Evolutionary conservation across 2,888 invertebrate genomes (phyloP).

Genomic region (Heteromyza rotundicornis): DNA sequence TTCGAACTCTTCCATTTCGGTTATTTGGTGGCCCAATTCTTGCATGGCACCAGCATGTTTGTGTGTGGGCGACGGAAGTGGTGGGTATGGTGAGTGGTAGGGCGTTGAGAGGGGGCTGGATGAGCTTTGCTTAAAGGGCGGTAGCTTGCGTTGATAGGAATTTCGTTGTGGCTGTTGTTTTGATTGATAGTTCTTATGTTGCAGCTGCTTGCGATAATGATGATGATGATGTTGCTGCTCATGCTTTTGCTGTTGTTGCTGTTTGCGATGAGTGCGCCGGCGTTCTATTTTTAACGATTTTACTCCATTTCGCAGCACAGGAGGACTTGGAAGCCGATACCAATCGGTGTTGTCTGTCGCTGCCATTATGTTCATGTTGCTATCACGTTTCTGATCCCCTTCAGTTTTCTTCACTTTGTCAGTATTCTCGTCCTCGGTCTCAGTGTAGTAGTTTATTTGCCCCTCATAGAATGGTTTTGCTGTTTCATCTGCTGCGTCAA

Average conservation of each 20-base stretch:
- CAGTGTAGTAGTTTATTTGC: conserved; percentile 54
- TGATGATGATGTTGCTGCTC: conserved; percentile 22
- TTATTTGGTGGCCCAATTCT: conserved; percentile 53
- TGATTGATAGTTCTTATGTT: conserved; percentile 27
- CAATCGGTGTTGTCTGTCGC: conserved; percentile 46
- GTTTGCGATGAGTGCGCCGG: conserved; percentile 19
- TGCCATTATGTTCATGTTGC: conserved; percentile 38
- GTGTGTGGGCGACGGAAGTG: conserved; percentile 32
- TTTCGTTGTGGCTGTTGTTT: conserved; percentile 22
- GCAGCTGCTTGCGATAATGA: conserved; percentile 10
- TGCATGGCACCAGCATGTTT: conserved; percentile 26
- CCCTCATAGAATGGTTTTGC: conserved; percentile 54
- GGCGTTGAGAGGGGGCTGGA: not conserved
- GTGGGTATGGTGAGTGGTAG: conserved; percentile 4
- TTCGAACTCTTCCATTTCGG: conserved; percentile 54
- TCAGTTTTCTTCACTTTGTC: conserved; percentile 17
- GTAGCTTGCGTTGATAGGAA: conserved; percentile 38
- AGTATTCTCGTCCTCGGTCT: conserved; percentile 40
- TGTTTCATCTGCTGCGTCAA: conserved; percentile 17
- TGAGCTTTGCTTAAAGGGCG: not conserved
- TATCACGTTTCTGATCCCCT: not conserved
- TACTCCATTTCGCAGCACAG: conserved; percentile 46
- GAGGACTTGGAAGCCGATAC: conserved; percentile 51
- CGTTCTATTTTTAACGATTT: conserved; percentile 27
- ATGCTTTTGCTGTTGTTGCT: conserved; percentile 26